These are phyloP conservation scores for Dendrolimus pini DNA, from an alignment of 2,888 invertebrate species.

Conservation along the genomic window DNA sequence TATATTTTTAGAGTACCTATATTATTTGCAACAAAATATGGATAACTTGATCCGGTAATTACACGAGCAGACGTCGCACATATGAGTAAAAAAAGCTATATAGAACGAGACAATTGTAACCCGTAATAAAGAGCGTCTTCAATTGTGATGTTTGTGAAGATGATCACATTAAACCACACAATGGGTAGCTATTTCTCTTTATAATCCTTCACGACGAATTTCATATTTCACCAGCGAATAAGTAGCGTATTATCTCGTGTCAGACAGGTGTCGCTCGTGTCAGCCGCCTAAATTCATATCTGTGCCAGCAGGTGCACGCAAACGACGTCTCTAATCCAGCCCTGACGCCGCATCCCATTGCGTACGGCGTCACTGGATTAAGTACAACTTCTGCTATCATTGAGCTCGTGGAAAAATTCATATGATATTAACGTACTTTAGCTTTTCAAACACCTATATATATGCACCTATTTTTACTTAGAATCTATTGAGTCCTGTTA, in stretches of 20 bases:
- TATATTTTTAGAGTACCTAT: too few relatives aligned
- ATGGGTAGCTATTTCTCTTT: constrained; percentile 20
- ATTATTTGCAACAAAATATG: too few relatives aligned
- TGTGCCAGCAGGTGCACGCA: constrained; percentile 55
- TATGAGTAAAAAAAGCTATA: neutral
- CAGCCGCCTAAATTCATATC: constrained; percentile 63
- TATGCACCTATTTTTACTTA: too few relatives aligned
- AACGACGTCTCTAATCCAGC: constrained; percentile 55
- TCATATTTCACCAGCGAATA: constrained; percentile 67
- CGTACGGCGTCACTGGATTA: constrained; percentile 34
- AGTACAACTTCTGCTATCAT: constrained; percentile 25
- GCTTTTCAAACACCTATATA: too few relatives aligned
- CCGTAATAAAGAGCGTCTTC: neutral
- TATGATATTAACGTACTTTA: constrained; percentile 12
- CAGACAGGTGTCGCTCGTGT: constrained; percentile 67
- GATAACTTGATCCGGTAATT: too few relatives aligned
- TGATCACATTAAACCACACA: neutral
- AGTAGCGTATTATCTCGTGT: constrained; percentile 63
- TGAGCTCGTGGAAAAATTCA: constrained; percentile 6
- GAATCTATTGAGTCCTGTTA: too few relatives aligned
- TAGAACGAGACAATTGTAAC: neutral
- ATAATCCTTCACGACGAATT: constrained; percentile 55
- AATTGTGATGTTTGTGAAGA: neutral
- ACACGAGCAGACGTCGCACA: neutral
- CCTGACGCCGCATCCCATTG: constrained; percentile 28